Evolutionary conservation across 2,888 invertebrate genomes (phyloP).

Genomic region (Xestia xanthographa): DNA sequence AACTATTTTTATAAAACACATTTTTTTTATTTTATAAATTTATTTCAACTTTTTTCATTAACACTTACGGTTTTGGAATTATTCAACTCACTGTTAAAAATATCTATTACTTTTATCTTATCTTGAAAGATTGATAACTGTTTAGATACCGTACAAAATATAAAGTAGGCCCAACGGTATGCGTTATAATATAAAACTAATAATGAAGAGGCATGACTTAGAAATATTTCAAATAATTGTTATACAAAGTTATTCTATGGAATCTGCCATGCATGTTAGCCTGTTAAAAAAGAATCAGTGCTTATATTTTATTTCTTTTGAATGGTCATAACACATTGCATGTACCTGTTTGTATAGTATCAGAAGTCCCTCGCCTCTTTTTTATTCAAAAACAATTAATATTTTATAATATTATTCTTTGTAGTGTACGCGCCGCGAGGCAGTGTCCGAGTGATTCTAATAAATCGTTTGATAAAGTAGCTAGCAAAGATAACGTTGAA

Average conservation of each 20-base stretch:
- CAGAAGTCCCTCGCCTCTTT: slow-evolving; percentile 77
- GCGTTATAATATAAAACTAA: slow-evolving; percentile 34
- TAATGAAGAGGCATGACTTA: slow-evolving; percentile 52
- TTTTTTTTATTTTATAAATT: background rate
- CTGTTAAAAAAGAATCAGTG: slow-evolving; percentile 59
- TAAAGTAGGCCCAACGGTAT: slow-evolving; percentile 26
- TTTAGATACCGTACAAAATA: slow-evolving; percentile 32
- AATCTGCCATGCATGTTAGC: slow-evolving; percentile 65
- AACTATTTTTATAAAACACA: background rate
- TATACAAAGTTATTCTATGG: slow-evolving; percentile 34
- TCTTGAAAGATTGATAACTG: slow-evolving; percentile 37
- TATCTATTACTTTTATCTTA: slow-evolving; percentile 49
- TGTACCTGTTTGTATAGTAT: slow-evolving; percentile 78
- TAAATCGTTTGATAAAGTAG: slow-evolving; percentile 27
- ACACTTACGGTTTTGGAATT: slow-evolving; percentile 6
- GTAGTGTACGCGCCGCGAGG: slow-evolving; percentile 6
- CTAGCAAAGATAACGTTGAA: slow-evolving; percentile 13
- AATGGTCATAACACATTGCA: slow-evolving; percentile 83
- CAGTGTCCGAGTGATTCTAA: slow-evolving; percentile 6
- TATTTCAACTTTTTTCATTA: slow-evolving; percentile 4
- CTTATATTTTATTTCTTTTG: slow-evolving; percentile 79
- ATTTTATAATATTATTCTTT: slow-evolving; percentile 2
- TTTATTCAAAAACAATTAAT: background rate
- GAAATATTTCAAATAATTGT: slow-evolving; percentile 20
- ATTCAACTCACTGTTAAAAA: slow-evolving; percentile 24